Evolutionary conservation across 2,113 vertebrate genomes (phyloP).

Genomic region (Alligator sinensis): DNA sequence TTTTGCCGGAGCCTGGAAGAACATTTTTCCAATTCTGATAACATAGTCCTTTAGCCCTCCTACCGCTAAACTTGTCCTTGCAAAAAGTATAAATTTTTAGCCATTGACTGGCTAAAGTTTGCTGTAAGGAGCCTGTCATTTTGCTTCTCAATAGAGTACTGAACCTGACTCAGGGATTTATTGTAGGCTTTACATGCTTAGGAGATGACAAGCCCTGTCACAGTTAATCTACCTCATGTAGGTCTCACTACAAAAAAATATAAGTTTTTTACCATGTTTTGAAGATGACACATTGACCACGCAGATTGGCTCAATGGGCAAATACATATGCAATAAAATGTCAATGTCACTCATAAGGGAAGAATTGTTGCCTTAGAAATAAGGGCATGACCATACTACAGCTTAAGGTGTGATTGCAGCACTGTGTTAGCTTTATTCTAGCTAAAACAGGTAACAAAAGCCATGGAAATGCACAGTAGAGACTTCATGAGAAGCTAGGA

Average conservation of each 20-base stretch:
- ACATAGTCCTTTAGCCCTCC: not conserved
- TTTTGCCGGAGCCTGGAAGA: not conserved
- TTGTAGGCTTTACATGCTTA: not conserved
- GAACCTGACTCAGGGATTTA: constrained; percentile 29
- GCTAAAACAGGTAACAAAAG: too few species aligned
- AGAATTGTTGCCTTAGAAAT: too few species aligned
- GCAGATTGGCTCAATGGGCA: too few species aligned
- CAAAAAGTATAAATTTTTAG: not conserved
- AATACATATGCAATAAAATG: too few species aligned
- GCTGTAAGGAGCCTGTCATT: not conserved
- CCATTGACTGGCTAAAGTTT: not conserved
- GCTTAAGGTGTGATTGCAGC: too few species aligned
- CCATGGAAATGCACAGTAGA: too few species aligned
- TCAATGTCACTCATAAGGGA: too few species aligned
- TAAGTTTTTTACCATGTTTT: not conserved
- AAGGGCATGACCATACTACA: too few species aligned
- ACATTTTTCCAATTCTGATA: not conserved
- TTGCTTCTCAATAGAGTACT: constrained; percentile 30
- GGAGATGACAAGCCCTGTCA: not conserved
- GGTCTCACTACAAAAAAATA: not conserved
- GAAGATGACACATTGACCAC: too few species aligned
- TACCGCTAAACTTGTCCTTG: not conserved
- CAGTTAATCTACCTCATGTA: not conserved
- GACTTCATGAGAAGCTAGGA: too few species aligned
- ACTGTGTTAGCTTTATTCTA: too few species aligned